A percentile compares a stretch with the other conserved stretches of the same genome.
Evolutionary conservation across 2,888 invertebrate species (phyloP).

Genomic region (Nymphalis polychloros): DNA sequence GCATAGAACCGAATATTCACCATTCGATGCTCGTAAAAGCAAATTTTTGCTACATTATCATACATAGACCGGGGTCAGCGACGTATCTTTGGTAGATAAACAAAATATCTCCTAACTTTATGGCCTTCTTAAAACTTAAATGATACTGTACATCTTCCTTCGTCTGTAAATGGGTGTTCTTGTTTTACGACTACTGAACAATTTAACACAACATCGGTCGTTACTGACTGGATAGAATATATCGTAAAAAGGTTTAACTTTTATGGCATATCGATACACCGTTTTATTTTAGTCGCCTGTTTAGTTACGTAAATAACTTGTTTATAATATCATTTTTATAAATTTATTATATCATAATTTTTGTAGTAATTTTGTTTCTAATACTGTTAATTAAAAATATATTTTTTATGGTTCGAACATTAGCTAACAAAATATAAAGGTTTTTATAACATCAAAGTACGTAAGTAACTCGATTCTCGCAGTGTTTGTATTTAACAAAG

Average conservation of each 20-base stretch:
- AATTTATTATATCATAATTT: too few species aligned
- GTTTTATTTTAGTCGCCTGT: slow-evolving; percentile 22
- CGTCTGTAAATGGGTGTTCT: slow-evolving; percentile 27
- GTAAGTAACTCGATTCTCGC: too few species aligned
- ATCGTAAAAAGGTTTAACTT: slow-evolving; percentile 28
- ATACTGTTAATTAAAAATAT: too few species aligned
- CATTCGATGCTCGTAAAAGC: slow-evolving; percentile 19
- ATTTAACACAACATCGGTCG: slow-evolving; percentile 33
- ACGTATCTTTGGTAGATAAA: slow-evolving; percentile 18
- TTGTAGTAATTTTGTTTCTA: too few species aligned
- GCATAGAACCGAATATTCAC: slow-evolving; percentile 9
- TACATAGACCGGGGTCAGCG: slow-evolving; percentile 15
- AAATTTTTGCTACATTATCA: slow-evolving; percentile 12
- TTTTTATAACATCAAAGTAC: too few species aligned
- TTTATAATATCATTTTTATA: too few species aligned
- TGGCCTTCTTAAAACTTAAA: slow-evolving; percentile 23
- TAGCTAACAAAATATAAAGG: too few species aligned
- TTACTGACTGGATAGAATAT: slow-evolving; percentile 28
- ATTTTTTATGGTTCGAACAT: too few species aligned
- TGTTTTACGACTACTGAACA: slow-evolving; percentile 33
- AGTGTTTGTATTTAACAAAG: too few species aligned
- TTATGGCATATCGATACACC: slow-evolving; percentile 23
- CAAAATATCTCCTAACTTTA: slow-evolving; percentile 24
- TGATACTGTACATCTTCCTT: slow-evolving; percentile 26
- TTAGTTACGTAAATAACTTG: not conserved